These are phyloP conservation scores for Aspidapion aeneum DNA, from an alignment of 2,888 invertebrate species.

Conservation along the genomic window DNA sequence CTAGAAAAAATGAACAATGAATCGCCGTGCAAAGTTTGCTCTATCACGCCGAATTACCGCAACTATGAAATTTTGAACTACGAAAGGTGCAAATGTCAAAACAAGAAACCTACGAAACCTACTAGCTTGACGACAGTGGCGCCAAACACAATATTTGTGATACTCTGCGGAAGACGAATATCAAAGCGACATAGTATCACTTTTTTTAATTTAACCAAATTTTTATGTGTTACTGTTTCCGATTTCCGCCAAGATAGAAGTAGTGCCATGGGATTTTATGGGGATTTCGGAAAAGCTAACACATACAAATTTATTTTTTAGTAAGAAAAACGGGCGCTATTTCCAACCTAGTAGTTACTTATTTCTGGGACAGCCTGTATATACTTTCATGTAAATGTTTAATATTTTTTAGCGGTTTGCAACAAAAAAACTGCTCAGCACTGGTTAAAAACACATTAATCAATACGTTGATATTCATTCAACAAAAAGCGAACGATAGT, in stretches of 20 bases:
- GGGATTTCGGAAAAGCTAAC: no score
- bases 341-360: no score
- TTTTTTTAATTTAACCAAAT: no score
- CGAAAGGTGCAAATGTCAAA: conserved; percentile 43
- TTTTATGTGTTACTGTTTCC: no score
- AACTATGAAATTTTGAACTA: conserved; percentile 41
- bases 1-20: conserved; percentile 43
- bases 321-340: no score
- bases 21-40: conserved; percentile 45
- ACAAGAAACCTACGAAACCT: no score
- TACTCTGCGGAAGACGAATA: no score
- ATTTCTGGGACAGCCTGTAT: no score
- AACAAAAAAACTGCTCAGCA: conserved; percentile 33
- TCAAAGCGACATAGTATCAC: conserved; percentile 39
- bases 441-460: conserved; percentile 37
- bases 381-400: no score
- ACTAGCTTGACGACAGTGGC: conserved; percentile 41
- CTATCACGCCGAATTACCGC: conserved; percentile 37
- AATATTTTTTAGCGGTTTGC: conserved; percentile 27
- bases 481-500: conserved; percentile 14
- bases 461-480: conserved; percentile 23
- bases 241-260: no score
- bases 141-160: conserved; percentile 39
- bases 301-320: no score
- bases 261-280: no score